phyloP scores from a whole-genome alignment of 2,888 invertebrate genomes.

The Oscheius sp. region DNA sequence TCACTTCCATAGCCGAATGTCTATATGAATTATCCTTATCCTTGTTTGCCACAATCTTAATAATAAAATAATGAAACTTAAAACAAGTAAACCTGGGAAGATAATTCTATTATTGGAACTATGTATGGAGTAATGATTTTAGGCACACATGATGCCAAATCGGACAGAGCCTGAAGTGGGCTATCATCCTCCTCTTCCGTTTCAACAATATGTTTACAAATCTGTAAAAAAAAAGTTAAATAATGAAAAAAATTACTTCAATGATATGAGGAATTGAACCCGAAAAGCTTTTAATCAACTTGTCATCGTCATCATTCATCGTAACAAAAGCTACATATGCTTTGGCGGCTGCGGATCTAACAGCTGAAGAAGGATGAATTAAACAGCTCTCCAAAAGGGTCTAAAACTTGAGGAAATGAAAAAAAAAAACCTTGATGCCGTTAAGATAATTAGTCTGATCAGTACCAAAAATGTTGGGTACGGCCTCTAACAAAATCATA shows the following conservation, averaged over 20 bases:
- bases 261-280: conserved; percentile 18
- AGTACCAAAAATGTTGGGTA: conserved; percentile 95
- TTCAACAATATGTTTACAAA: conserved; percentile 83
- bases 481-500: conserved; percentile 91
- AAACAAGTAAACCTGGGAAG: conserved; percentile 79
- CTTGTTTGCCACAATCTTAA: conserved; percentile 65
- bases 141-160: conserved; percentile 89
- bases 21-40: conserved; percentile 78
- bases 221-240: conserved; percentile 71
- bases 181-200: conserved; percentile 83
- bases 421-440: conserved; percentile 83
- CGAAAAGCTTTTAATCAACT: conserved; percentile 80
- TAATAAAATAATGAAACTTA: conserved; percentile 34
- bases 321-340: conserved; percentile 81
- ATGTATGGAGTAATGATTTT: conserved; percentile 91
- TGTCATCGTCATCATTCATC: conserved; percentile 90
- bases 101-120: conserved; percentile 85
- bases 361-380: conserved; percentile 58
- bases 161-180: conserved; percentile 89
- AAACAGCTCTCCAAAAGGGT: conserved; percentile 43
- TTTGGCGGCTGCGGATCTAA: conserved; percentile 74
- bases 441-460: conserved; percentile 89
- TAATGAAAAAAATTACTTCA: conserved; percentile 3
- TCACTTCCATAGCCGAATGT: conserved; percentile 87
- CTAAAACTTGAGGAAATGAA: conserved; percentile 18